Percentiles rank a stretch among this genome's conserved stretches.
phyloP scores from a whole-genome alignment of 2,113 vertebrate genomes.

The Sinocyclocheilus rhinocerous region DNA sequence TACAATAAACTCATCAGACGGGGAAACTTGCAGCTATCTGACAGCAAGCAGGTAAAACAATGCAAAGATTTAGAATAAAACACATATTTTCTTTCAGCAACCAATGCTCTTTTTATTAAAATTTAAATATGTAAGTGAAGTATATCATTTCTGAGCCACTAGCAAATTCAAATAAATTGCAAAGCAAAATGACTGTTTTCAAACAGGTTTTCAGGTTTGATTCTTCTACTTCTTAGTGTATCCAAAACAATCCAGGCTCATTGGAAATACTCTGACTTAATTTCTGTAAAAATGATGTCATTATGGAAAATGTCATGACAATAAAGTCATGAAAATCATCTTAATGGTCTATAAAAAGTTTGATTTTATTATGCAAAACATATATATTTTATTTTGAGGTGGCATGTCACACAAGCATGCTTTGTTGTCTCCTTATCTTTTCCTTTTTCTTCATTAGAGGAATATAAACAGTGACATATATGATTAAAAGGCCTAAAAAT shows the following conservation, averaged over 20 bases:
- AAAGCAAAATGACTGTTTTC: neutral
- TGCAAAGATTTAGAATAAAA: neutral
- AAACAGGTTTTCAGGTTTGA: neutral
- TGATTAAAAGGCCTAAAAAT: neutral
- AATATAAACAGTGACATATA: neutral
- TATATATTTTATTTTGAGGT: neutral
- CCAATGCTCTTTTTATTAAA: neutral
- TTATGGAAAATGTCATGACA: neutral
- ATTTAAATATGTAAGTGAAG: neutral
- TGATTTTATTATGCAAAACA: neutral
- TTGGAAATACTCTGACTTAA: neutral
- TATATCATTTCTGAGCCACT: neutral
- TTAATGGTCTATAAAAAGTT: neutral
- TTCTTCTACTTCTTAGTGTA: too few species aligned
- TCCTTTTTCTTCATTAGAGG: neutral
- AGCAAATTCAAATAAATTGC: neutral
- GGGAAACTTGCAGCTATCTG: conserved; percentile 5
- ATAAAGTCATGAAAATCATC: neutral
- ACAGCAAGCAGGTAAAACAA: conserved; percentile 22
- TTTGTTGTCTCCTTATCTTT: neutral
- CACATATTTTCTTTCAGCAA: neutral
- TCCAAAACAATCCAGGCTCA: neutral
- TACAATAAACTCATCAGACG: conserved; percentile 42
- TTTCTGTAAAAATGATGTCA: too few species aligned
- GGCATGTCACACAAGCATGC: neutral